Evolutionary conservation across 2,113 vertebrate species (phyloP), one percentile per base, ranked within the genome.

Genomic region (Oreotrochilus melanogaster): DNA sequence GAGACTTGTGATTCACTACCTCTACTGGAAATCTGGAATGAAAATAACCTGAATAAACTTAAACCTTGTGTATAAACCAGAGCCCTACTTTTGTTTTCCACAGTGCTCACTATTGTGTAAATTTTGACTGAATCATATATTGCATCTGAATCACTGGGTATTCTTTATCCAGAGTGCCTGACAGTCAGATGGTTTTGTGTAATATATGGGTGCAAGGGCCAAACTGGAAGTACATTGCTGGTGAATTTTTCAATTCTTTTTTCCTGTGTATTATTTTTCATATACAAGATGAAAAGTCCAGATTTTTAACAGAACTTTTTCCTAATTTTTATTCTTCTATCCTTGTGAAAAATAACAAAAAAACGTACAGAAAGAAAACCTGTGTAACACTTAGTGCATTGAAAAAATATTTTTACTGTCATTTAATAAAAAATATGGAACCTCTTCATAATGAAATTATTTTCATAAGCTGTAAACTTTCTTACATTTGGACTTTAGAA

Each of bases 141-240:
- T 67, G 5, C 4, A 9, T 33, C 25, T 60, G 60, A 73, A 28
- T 10, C 6, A 64, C 24, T 60, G 31, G 2, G 5, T 42, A 30
- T 57, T 82, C 39, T 81, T 84, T 78, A 45, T 8, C 23, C 25
- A 33, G 9, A 27, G 14, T n/a, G 31, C 67, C 39, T 78, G 21
- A 14, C n/a, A 71, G 30, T 60, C 23, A 11, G 24, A 62, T 0
- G 0, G 14, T 11, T 43, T 5, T 27, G 5, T 54, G 16, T 27
- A 47, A 45, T 16, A 23, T 22, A 42, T 3, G 4, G 10, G 18
- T 33, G 2, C 13, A 69, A 62, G 7, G 6, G 9, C 6, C 67
- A 90, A 88, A 69, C 9, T 57, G 30, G 24, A 86, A 74, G 10
- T 33, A 22, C 7, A 30, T 37, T 75, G 18, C 21, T n/a, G 9